Percentiles rank a stretch among this genome's conserved stretches.
Conservation (phyloP, 2,113 vertebrate species). For the Copsychus sechellarum region DNA sequence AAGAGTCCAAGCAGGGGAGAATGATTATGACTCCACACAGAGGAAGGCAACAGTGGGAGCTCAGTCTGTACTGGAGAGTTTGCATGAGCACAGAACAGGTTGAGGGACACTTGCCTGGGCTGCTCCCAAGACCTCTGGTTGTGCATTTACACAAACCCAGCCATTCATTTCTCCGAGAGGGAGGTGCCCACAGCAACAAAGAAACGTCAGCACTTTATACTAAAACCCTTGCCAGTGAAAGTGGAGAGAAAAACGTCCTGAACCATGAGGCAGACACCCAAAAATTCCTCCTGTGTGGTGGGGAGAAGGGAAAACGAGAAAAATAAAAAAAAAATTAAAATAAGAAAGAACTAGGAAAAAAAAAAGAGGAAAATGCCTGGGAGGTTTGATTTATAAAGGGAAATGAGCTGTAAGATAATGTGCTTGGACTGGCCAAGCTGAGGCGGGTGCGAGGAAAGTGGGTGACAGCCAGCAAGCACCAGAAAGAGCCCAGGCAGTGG, state of each 20-base stretch:
- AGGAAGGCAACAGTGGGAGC: neutral
- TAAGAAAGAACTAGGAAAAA: neutral
- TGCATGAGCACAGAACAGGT: accelerated
- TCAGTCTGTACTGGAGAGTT: neutral
- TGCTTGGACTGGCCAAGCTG: neutral
- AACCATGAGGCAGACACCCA: neutral
- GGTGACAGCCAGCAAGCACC: neutral
- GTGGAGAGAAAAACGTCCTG: neutral
- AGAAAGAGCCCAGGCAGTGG: neutral
- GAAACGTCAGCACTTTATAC: neutral
- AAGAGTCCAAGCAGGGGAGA: neutral
- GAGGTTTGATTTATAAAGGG: neutral
- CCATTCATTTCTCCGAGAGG: neutral
- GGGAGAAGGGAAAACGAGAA: neutral
- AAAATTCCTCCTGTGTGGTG: neutral
- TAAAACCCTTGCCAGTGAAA: neutral
- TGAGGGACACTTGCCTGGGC: neutral
- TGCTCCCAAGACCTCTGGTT: neutral
- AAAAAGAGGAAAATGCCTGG: neutral
- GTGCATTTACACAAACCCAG: neutral
- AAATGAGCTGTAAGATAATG: conserved; percentile 21
- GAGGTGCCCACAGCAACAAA: neutral
- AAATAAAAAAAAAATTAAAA: no score
- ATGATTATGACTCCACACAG: accelerated
- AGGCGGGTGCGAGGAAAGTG: neutral